Percentiles rank a stretch among this genome's conserved stretches.
phyloP scores from a whole-genome alignment of 2,797 vertebrate genomes.

The Xerus rutilus region DNA sequence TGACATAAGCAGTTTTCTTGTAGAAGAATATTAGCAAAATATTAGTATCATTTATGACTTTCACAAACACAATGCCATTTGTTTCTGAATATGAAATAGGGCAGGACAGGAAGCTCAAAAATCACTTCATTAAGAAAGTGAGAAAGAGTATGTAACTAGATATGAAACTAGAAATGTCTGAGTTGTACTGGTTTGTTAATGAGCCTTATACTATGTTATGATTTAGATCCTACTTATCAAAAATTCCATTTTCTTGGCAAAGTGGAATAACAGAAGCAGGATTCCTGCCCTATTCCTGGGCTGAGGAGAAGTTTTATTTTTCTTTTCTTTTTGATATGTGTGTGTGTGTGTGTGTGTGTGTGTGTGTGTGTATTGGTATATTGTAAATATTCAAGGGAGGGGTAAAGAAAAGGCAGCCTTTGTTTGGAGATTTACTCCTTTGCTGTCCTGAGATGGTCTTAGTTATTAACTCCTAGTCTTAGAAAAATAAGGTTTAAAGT shows the following conservation, averaged over 20 bases:
- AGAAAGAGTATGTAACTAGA: not conserved
- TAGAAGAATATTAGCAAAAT: conserved; percentile 35
- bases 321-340: not conserved
- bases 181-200: conserved; percentile 18
- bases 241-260: not conserved
- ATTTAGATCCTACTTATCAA: not conserved
- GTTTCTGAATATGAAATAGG: not conserved
- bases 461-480: conserved; percentile 2
- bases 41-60: not conserved
- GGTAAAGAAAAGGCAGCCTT: not conserved
- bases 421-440: not conserved
- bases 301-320: not conserved
- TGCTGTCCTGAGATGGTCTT: not conserved
- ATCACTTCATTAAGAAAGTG: not conserved
- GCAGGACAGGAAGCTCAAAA: not conserved
- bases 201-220: not conserved
- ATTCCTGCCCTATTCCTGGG: not conserved
- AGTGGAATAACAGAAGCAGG: not conserved
- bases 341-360: no score
- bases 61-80: not conserved
- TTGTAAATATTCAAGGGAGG: not conserved
- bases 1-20: conserved; percentile 66
- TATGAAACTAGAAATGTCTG: not conserved
- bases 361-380: not conserved
- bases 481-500: conserved; percentile 47